phyloP scores from a whole-genome alignment of 2,113 vertebrate species.

The Clarias macrocephalus region DNA sequence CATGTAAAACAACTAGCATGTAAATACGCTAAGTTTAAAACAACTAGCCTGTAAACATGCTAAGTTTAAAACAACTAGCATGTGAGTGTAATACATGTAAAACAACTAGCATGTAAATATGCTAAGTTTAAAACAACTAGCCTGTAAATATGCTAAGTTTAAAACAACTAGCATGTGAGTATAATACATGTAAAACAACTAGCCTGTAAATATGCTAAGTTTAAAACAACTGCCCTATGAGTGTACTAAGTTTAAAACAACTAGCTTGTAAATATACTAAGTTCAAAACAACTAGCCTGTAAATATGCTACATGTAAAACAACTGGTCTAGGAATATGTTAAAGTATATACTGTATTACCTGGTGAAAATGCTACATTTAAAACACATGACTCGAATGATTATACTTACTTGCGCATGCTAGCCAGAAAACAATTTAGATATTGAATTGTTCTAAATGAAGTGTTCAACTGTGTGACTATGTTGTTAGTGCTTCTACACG shows the following conservation, averaged over 20 bases:
- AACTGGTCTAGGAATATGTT: neutral
- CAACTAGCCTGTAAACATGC: neutral
- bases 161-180: neutral
- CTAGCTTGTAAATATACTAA: neutral
- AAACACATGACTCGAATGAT: neutral
- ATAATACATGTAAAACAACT: neutral
- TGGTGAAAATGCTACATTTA: neutral
- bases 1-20: neutral
- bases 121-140: neutral
- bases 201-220: neutral
- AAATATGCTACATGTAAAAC: neutral
- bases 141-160: neutral
- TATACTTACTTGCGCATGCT: neutral
- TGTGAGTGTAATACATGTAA: neutral
- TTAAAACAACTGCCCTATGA: neutral
- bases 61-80: neutral
- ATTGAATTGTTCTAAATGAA: neutral
- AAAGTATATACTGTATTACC: too few species aligned
- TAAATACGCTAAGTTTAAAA: neutral
- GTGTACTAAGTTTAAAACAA: neutral
- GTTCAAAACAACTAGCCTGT: neutral
- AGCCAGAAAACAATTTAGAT: neutral
- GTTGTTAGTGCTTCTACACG: neutral
- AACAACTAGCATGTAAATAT: neutral
- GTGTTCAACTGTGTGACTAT: neutral